A percentile compares a stretch with the other conserved stretches of the same genome.
phyloP scores from a whole-genome alignment of 2,888 invertebrate genomes.

The Rhagonycha fulva region DNA sequence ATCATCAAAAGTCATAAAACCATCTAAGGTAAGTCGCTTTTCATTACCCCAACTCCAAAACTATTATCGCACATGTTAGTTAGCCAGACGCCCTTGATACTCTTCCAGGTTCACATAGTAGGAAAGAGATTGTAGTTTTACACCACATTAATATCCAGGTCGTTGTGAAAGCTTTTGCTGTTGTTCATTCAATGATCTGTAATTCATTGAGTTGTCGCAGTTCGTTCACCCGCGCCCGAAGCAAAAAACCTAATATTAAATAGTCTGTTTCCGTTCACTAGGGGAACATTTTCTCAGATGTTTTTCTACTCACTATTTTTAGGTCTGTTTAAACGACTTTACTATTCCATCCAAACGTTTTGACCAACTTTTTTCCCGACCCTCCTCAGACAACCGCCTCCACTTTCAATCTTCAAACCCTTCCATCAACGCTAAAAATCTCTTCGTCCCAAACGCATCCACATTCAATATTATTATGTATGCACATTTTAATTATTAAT shows the following conservation, averaged over 20 bases:
- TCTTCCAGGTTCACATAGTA: conserved; percentile 34
- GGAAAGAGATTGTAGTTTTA: conserved; percentile 39
- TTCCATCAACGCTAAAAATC: background rate
- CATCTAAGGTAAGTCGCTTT: background rate
- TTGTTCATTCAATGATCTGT: conserved; percentile 40
- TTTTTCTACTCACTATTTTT: conserved; percentile 32
- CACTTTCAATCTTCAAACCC: background rate
- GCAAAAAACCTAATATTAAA: conserved; percentile 48
- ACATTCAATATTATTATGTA: background rate
- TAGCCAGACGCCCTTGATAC: conserved; percentile 31
- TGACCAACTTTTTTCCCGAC: background rate
- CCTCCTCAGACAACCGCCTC: background rate
- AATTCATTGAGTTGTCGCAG: conserved; percentile 42
- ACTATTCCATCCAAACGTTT: background rate
- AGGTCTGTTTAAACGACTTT: background rate
- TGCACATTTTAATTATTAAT: background rate
- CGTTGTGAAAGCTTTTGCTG: conserved; percentile 37
- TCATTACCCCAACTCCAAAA: background rate
- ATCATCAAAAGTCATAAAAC: background rate
- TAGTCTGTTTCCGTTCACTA: conserved; percentile 45
- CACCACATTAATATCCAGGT: conserved; percentile 49
- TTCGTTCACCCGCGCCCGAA: conserved; percentile 46
- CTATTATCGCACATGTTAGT: conserved; percentile 24
- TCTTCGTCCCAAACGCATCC: background rate
- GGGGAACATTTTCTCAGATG: conserved; percentile 44